Evolutionary conservation across 2,797 vertebrate genomes (phyloP).

Genomic region (Rhinatrema bivittatum): DNA sequence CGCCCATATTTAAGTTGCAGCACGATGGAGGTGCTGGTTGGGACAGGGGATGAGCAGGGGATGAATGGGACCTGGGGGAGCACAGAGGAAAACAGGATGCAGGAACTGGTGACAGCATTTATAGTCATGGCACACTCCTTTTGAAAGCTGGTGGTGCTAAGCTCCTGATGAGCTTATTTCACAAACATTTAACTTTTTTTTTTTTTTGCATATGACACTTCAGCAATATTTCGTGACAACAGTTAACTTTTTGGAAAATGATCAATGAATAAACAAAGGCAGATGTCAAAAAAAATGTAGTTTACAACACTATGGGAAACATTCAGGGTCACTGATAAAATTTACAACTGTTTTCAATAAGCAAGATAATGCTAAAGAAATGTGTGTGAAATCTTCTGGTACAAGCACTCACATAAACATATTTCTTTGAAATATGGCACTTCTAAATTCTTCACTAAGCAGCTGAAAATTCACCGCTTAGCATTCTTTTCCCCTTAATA

Average conservation of each 20-base stretch:
- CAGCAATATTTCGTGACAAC: too few species aligned
- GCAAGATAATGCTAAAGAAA: conserved; percentile 32
- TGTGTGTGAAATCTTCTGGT: conserved; percentile 17
- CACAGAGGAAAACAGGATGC: too few species aligned
- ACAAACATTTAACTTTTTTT: too few species aligned
- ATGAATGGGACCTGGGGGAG: too few species aligned
- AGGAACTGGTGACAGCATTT: too few species aligned
- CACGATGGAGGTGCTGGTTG: too few species aligned
- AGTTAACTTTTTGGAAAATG: not conserved
- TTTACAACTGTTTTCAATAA: conserved; percentile 40
- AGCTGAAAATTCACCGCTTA: conserved; percentile 7
- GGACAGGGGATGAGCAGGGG: too few species aligned
- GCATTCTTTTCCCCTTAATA: not conserved
- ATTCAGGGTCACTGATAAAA: conserved; percentile 29
- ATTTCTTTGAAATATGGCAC: conserved; percentile 19
- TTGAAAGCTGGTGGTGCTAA: too few species aligned
- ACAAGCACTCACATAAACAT: conserved; percentile 15
- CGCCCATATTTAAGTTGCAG: too few species aligned
- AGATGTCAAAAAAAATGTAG: conserved; percentile 33
- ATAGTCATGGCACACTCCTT: too few species aligned
- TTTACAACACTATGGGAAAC: conserved; percentile 29
- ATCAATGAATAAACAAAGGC: conserved; percentile 25
- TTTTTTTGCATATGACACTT: too few species aligned
- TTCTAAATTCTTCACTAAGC: conserved; percentile 13
- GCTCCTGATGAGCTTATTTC: too few species aligned